A percentile compares a stretch with the other conserved stretches of the same genome.
Evolutionary conservation across 2,888 invertebrate species (phyloP).

Genomic region (Diogma glabrata): DNA sequence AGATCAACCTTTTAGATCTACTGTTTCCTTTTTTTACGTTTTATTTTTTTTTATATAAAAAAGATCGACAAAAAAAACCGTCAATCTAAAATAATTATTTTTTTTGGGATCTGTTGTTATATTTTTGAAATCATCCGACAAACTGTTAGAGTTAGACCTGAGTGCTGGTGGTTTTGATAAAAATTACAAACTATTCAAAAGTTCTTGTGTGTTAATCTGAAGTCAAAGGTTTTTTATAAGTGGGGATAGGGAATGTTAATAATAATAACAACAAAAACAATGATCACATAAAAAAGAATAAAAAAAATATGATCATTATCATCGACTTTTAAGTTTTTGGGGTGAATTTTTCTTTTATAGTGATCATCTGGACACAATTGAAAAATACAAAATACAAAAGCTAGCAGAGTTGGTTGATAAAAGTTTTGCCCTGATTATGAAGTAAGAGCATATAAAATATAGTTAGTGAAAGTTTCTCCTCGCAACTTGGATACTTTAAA

Average conservation of each 20-base stretch:
- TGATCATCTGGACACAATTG: slow-evolving; percentile 10
- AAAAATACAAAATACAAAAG: neutral
- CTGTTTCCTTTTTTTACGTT: too few relatives aligned
- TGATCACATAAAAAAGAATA: neutral
- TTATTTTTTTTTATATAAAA: too few relatives aligned
- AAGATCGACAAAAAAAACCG: too few relatives aligned
- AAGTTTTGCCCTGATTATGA: too few relatives aligned
- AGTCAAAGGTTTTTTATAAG: too few relatives aligned
- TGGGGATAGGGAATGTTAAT: slow-evolving; percentile 6
- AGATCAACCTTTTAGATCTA: too few relatives aligned
- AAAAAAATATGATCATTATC: neutral
- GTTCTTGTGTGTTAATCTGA: neutral
- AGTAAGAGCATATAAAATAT: too few relatives aligned
- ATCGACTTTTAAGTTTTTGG: neutral
- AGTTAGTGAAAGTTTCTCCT: too few relatives aligned
- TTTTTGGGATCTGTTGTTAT: slow-evolving; percentile 1
- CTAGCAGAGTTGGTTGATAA: too few relatives aligned
- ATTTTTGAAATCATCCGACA: slow-evolving; percentile 5
- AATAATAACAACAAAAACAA: neutral
- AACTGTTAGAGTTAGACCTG: slow-evolving; percentile 8
- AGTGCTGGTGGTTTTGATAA: slow-evolving; percentile 3
- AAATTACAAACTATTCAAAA: slow-evolving; percentile 3
- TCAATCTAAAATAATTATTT: too few relatives aligned
- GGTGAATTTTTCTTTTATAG: slow-evolving; percentile 2
- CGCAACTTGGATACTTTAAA: too few relatives aligned